Base-by-base conservation (phyloP, 23 tunicate genomes). In the Phallusia fumigata region DNA sequence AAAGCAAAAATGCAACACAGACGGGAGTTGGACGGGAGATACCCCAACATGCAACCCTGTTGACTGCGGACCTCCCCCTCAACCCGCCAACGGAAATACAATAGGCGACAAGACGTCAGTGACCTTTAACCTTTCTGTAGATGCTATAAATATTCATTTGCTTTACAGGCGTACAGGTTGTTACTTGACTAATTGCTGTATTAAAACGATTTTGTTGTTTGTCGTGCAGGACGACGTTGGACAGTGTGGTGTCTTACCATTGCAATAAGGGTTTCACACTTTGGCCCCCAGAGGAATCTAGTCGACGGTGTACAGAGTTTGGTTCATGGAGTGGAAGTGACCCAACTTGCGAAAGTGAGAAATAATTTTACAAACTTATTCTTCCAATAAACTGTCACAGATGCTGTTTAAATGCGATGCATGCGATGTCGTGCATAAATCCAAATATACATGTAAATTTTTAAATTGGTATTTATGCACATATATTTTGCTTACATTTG, bases 281-380 rank as follows among this genome's bases (percentile, higher is more conserved):
- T 19, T 69, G 73, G 26, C 90, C 91, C 8, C 47, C 35, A 0
- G 86, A 79, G 30, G 79, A 84, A 31, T 53, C 85, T n/a, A 50
- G n/a, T 30, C 76, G 94, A 33, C 19, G 51, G 30, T 94, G 98
- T 40, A 21, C 52, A 19, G 93, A 86, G 52, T 89, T 79, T 47
- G 98, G 94, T 10, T 89, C 94, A 11, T 94, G 98, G 98, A 85
- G 90, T 49, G 93, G 87, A 0, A 52, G 50, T 34, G 88, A 80
- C 13, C 91, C 90, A 0, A 47, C 77, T 65, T 94, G 98, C 86
- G 32, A 33, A 82, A 11, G 98, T 93, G 47, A 40, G 8, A 40
- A 10, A 40, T 40, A 76, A 80, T 80, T 36, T 40, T 47, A 76
- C 47, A 40, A 40, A 5, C 10, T 40, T n/a, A n/a, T n/a, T n/a